Percentiles rank a stretch among this genome's conserved stretches.
Conservation (phyloP, 2,888 invertebrate species). For the Harpalus rubripes region DNA sequence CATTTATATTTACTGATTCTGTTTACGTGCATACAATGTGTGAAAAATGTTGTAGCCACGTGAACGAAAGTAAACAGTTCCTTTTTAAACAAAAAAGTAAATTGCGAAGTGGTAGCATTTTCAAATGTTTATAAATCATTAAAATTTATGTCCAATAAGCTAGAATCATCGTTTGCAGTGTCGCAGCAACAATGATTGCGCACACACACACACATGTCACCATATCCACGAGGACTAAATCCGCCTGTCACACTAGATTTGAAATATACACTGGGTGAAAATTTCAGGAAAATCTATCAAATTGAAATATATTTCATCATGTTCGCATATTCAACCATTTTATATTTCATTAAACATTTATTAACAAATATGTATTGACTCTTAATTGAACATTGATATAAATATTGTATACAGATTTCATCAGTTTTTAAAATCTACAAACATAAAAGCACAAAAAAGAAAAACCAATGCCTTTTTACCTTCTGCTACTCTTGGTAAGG, state of each 20-base stretch:
- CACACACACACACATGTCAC: not conserved
- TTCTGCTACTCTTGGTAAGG: too few relatives aligned
- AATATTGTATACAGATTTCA: too few relatives aligned
- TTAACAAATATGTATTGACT: too few relatives aligned
- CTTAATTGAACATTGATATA: too few relatives aligned
- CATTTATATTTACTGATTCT: not conserved
- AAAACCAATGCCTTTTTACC: too few relatives aligned
- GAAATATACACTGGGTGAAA: not conserved
- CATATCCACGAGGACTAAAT: not conserved
- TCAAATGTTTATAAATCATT: not conserved
- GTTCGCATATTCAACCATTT: not conserved
- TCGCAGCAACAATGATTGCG: not conserved
- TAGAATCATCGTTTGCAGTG: not conserved
- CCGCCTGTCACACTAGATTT: not conserved
- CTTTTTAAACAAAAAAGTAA: not conserved
- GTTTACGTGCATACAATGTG: not conserved
- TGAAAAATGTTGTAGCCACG: not conserved
- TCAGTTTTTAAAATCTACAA: too few relatives aligned
- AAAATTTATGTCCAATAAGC: constrained; percentile 1
- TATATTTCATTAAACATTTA: too few relatives aligned
- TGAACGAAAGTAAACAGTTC: not conserved
- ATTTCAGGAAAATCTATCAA: not conserved
- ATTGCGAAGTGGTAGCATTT: not conserved
- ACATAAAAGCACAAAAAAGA: too few relatives aligned
- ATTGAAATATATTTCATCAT: not conserved